Evolutionary conservation across 2,888 invertebrate genomes (phyloP), one percentile per base, ranked within the genome.

Genomic region (Chironomus riparius): DNA sequence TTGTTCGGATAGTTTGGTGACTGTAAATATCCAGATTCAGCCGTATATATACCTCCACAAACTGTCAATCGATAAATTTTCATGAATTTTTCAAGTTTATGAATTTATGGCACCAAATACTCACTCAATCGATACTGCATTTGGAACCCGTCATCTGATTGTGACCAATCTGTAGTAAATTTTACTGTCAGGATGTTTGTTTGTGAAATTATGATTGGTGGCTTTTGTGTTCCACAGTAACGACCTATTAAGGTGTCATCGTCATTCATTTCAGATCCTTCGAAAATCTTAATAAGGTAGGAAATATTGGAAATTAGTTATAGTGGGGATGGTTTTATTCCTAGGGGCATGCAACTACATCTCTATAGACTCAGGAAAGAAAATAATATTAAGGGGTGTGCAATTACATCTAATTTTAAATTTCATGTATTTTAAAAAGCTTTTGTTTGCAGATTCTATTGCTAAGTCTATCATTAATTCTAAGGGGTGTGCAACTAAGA

Each of bases 1-100:
- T 83, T 80, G 68, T 87, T 84, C 0, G 96, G 95, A 84, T 92
- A 94, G 78, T 89, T 89, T 0, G 94, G 92, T 4, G 93, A 92
- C 13, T 50, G 56, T 56, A 76, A 69, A 12, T 21, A 28, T 47
- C 69, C 76, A 10, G 4, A 38, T 12, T 50, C 50, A 2, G 24
- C 22, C 15, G 68, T 56, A 28, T 18, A 76, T 50, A 68, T 61
- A 4, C 75, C 71, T 22, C 65, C 68, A 5, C 69, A 77, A 68
- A 77, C 62, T 61, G 21, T 18, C 4, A 47, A 22, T 71, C 12
- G n/a, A 22, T 12, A 18, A 28, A 76, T 76, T 50, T n/a, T 50
- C 10, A 50, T 13, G 50, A 50, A 50, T n/a, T 50, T 15, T 21
- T 21, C 2, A 18, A 48, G 22, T 3, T 47, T 21, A 47, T 61